These are phyloP conservation scores for Criorhina ranunculi DNA, from an alignment of 2,888 invertebrate species.

Conservation along the genomic window DNA sequence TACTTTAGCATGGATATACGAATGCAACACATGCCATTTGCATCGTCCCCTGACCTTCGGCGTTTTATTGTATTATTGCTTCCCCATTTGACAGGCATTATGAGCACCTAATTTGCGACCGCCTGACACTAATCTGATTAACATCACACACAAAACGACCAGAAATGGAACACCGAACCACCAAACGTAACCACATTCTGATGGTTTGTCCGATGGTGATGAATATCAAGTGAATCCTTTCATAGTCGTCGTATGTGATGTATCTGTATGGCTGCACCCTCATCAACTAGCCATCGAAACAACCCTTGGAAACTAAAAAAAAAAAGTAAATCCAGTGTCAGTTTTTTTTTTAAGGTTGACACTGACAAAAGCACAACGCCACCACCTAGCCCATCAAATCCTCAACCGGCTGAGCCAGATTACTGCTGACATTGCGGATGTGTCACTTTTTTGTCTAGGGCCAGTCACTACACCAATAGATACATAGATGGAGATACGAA, in stretches of 20 bases:
- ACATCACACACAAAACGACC: conserved; percentile 81
- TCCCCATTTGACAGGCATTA: conserved; percentile 58
- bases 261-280: conserved; percentile 76
- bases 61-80: conserved; percentile 57
- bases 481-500: conserved; percentile 15
- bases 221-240: conserved; percentile 85
- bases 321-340: conserved; percentile 43
- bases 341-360: conserved; percentile 74
- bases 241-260: conserved; percentile 76
- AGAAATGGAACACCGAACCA: conserved; percentile 70
- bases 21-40: conserved; percentile 61
- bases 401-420: conserved; percentile 73
- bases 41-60: conserved; percentile 45
- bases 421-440: conserved; percentile 76
- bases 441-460: conserved; percentile 66
- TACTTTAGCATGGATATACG: conserved; percentile 35
- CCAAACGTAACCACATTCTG: conserved; percentile 78
- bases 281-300: conserved; percentile 49
- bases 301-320: conserved; percentile 63
- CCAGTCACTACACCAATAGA: conserved; percentile 54
- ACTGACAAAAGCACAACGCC: conserved; percentile 66
- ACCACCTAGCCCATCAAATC: conserved; percentile 53
- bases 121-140: conserved; percentile 84
- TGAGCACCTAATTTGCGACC: conserved; percentile 73
- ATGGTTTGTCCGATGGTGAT: conserved; percentile 83